Evolutionary conservation across 2,888 invertebrate genomes (phyloP).

Genomic region (Drosophila lacicola): DNA sequence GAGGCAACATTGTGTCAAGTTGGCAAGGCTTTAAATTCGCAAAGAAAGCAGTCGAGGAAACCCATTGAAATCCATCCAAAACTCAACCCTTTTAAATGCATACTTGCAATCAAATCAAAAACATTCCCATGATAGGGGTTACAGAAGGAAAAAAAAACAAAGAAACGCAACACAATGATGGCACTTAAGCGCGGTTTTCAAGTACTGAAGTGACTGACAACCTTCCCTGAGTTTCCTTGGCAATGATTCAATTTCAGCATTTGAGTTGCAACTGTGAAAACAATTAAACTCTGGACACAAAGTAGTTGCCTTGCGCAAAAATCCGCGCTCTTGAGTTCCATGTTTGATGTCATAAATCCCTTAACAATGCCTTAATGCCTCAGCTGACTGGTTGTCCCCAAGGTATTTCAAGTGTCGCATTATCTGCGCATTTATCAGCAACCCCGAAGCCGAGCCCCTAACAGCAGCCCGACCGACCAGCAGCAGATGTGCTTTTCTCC

Average conservation of each 20-base stretch:
- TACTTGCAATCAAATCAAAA: slow-evolving; percentile 61
- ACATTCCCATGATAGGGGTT: slow-evolving; percentile 65
- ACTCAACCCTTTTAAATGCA: slow-evolving; percentile 67
- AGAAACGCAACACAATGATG: slow-evolving; percentile 34
- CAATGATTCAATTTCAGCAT: slow-evolving; percentile 36
- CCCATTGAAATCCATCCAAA: slow-evolving; percentile 53
- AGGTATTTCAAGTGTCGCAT: slow-evolving; percentile 68
- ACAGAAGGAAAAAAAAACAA: slow-evolving; percentile 26
- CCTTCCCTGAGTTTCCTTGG: slow-evolving; percentile 34
- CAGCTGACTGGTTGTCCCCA: slow-evolving; percentile 53
- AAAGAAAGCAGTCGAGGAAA: slow-evolving; percentile 42
- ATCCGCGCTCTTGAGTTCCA: slow-evolving; percentile 22
- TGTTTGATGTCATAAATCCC: slow-evolving; percentile 78
- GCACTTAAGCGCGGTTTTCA: slow-evolving; percentile 72
- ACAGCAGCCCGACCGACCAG: background rate
- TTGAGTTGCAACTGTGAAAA: slow-evolving; percentile 74
- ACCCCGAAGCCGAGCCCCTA: slow-evolving; percentile 26
- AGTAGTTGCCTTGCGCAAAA: slow-evolving; percentile 63
- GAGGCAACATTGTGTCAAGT: slow-evolving; percentile 79
- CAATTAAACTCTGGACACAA: slow-evolving; percentile 74
- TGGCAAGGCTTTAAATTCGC: slow-evolving; percentile 56
- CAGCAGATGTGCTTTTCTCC: slow-evolving; percentile 47
- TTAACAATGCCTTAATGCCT: slow-evolving; percentile 71
- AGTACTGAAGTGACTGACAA: slow-evolving; percentile 53
- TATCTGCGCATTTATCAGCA: slow-evolving; percentile 56